Percentiles rank a stretch among this genome's conserved stretches.
These are phyloP conservation scores for Eleginops maclovinus DNA, from an alignment of 2,113 vertebrate species.

Conservation along the genomic window DNA sequence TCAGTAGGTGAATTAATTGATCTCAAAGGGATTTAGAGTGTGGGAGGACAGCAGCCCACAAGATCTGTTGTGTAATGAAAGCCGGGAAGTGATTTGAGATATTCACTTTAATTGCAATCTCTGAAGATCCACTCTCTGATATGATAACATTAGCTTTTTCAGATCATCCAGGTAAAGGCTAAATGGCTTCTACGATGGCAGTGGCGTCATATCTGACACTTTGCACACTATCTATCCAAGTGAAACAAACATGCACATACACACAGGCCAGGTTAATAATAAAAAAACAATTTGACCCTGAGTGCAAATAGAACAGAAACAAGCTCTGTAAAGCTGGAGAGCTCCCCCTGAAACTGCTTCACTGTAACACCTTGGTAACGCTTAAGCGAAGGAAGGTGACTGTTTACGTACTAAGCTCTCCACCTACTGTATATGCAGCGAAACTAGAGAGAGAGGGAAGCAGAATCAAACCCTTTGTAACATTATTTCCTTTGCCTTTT, in stretches of 20 bases:
- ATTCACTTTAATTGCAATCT: background rate
- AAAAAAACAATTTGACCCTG: background rate
- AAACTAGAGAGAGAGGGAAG: slow-evolving; percentile 11
- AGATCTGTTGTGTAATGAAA: background rate
- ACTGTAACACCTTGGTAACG: background rate
- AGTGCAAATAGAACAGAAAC: background rate
- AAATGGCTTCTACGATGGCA: background rate
- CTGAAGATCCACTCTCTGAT: background rate
- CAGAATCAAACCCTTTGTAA: too few species aligned
- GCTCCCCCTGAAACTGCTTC: slow-evolving; percentile 1
- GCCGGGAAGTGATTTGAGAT: background rate
- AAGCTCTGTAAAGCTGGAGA: background rate
- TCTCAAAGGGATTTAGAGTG: background rate
- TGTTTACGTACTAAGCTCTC: too few species aligned
- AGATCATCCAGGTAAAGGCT: background rate
- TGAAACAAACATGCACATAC: background rate
- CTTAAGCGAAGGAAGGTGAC: slow-evolving; percentile 10
- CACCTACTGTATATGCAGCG: too few species aligned
- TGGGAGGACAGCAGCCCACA: background rate
- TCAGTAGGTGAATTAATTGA: too few species aligned
- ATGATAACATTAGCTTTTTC: background rate
- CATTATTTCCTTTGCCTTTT: too few species aligned
- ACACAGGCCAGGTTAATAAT: background rate
- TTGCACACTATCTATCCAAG: too few species aligned
- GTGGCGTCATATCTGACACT: background rate